Base-by-base conservation (phyloP, 1,140 invertebrate species). In the Lepidurus arcticus region DNA sequence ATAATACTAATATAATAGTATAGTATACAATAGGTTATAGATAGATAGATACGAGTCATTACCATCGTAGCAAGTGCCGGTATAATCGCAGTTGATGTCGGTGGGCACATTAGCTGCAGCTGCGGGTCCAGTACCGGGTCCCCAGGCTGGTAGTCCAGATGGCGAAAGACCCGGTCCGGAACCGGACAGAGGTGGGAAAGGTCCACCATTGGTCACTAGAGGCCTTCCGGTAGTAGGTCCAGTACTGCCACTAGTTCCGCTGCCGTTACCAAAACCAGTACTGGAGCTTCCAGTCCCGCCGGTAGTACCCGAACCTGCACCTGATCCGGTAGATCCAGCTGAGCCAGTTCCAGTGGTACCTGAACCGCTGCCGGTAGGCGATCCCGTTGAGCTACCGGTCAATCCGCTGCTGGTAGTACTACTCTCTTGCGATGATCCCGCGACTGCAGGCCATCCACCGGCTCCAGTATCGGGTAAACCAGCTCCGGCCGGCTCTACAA, bases 41-140 rank as follows among this genome's bases (percentile, higher is more conserved):
- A 77, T 75, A 73, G n/a, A 74, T 7, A 44, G 16, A 0, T 42
- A 53, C 2, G 44, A 76, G 16, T 65, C 80, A 82, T 86, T 87
- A 97, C 94, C 94, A 86, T 97, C 94, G 82, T 97, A 97, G 83
- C 95, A 97, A 77, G 94, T 95, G 82, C 95, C 95, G 44, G 94
- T 96, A 82, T 94, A 94, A 85, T 97, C 95, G 83, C 95, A 97
- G 85, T 96, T 95, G 16, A 92, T 90, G 81, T 93, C 92, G 80
- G 89, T 90, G 82, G 75, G 77, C 0, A n/a, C 13, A 13, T 45
- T 42, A n/a, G 45, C 76, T n/a, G n/a, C 44, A 16, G 42, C 26
- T n/a, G 73, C 76, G 74, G 78, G 76, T 21, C 76, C 44, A 13
- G 13, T 42, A 44, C 24, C 73, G 8, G 74, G 42, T 47, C 13